phyloP scores from a whole-genome alignment of 2,888 invertebrate genomes.

The Cactoblastis cactorum region DNA sequence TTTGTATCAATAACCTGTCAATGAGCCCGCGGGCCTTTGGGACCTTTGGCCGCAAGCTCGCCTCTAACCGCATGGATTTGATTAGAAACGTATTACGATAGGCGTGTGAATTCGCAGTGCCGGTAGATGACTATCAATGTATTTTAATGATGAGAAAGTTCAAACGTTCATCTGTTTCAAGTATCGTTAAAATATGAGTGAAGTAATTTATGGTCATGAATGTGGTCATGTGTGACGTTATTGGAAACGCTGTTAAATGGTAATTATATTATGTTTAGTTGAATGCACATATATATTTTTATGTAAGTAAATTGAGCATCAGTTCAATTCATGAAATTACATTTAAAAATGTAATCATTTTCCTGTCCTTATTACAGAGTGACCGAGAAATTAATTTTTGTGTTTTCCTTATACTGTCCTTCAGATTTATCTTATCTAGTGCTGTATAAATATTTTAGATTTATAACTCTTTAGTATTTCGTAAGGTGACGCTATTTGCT shows the following conservation, averaged over 20 bases:
- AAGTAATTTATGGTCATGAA: background rate
- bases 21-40: slow-evolving; percentile 69
- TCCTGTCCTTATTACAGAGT: too few species aligned
- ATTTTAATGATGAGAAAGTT: slow-evolving; percentile 9
- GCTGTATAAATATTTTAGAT: too few species aligned
- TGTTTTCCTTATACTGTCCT: too few species aligned
- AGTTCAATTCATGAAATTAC: too few species aligned
- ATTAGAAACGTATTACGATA: slow-evolving; percentile 60
- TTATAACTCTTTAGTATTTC: too few species aligned
- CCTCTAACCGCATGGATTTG: slow-evolving; percentile 68
- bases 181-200: slow-evolving; percentile 1
- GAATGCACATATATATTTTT: background rate
- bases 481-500: too few species aligned
- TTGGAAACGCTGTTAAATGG: background rate
- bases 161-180: slow-evolving; percentile 10
- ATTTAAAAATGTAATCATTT: too few species aligned
- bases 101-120: slow-evolving; percentile 46
- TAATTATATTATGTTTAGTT: background rate
- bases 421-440: too few species aligned
- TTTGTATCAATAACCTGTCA: slow-evolving; percentile 81
- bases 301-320: too few species aligned
- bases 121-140: slow-evolving; percentile 15
- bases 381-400: too few species aligned
- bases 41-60: slow-evolving; percentile 60
- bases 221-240: slow-evolving; percentile 5